Base-by-base conservation (phyloP, 2,797 vertebrate species). In the Paratrypauchen microcephalus region DNA sequence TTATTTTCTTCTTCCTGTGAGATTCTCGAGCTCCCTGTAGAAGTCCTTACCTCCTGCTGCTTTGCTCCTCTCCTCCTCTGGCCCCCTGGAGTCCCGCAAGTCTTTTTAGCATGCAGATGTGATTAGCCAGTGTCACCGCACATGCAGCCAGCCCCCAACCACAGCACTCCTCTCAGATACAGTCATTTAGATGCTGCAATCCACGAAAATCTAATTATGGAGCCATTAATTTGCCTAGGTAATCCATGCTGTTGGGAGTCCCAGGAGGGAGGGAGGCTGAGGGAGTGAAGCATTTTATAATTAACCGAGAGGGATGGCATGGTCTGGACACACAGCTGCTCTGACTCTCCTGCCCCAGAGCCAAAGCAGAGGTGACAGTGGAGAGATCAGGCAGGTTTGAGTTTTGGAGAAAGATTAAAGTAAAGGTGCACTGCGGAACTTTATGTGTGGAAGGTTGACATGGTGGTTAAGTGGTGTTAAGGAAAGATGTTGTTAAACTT, bases 221-320 rank as follows among this genome's bases (percentile, higher is more conserved):
- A 91, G 88, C 92, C 93, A 93, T 93, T 94, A 92, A 94, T 94
- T 93, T 93, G 88, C 92, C 88, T 87, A 86, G 90, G 92, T 94
- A 93, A 94, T 95, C 92, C 92, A 79, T 81, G 80, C 90, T 92
- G 92, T 93, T 92, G 92, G 88, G 91, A 92, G 92, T 93, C 92
- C 69, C 77, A 88, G 91, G 91, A 87, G 89, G 92, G 89, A 85
- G 89, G 81, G 86, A 85, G 86, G 87, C 88, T 79, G 86, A 85
- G 85, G 89, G 92, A 92, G 83, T 89, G 89, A 93, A 86, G 89
- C 86, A 89, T 91, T 92, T 89, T 92, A 88, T 92, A 90, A 93
- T 94, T 94, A 93, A 88, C 89, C 88, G 76, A 81, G 85, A 82
- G 81, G 77, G 71, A 83, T 72, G 23, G 67, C 76, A 79, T 75